Base-by-base conservation (phyloP, 1,140 invertebrate genomes). In the Caerostris darwini region DNA sequence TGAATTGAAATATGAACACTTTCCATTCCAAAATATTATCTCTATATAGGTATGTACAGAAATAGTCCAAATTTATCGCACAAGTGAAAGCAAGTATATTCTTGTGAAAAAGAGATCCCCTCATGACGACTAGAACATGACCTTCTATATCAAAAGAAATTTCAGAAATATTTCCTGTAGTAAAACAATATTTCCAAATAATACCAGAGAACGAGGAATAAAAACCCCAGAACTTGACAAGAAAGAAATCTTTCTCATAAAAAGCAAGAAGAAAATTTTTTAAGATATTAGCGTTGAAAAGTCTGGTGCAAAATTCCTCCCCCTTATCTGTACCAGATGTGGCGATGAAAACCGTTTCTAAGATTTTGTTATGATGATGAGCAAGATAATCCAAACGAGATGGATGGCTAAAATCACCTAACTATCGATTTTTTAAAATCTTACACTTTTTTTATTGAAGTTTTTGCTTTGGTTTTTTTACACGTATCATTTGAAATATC, bases 291-390 rank as follows among this genome's bases (percentile, higher is more conserved):
- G 34, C 50, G 34, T 82, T 82, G 54, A 82, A 82, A 82, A 82
- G 50, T 50, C 34, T 82, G 77, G 77, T 17, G 61, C n/a, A 67
- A 34, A 82, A 82, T 82, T 82, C 50, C 77, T 14, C 50, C 3
- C 34, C 34, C 54, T 56, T 82, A 53, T 82, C 54, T 54, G 54
- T 7, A 50, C 7, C 19, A 82, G 77, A 82, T 82, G 34, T 5
- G 34, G 19, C n/a, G 61, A 67, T 67, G 77, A 53, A 5, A 53
- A 82, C 34, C 50, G 34, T 82, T 10, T 82, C 34, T 82, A 82
- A 34, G n/a, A 54, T 50, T 53, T 14, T 53, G 54, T 53, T 82
- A 82, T 82, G 77, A 50, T 82, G 77, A 82, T 82, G 77, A 82
- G 53, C 19, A 82, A 67, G 61, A 67, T 67, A 67, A 67, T 67